These are phyloP conservation scores for Spodoptera littoralis DNA, from an alignment of 2,888 invertebrate species.

Conservation along the genomic window DNA sequence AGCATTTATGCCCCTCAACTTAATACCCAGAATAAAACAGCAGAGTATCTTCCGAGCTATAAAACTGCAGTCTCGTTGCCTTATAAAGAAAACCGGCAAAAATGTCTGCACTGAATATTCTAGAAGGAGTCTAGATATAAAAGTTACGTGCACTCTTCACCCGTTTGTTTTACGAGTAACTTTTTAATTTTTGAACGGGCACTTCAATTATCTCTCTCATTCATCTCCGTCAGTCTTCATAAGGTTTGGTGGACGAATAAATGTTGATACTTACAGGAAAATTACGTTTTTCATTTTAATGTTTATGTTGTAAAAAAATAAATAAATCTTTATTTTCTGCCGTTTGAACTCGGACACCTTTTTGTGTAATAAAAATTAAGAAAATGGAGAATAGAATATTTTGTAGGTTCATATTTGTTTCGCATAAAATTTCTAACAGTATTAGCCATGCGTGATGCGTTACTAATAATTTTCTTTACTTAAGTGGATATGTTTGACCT, in stretches of 20 bases:
- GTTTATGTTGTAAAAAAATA: constrained; percentile 49
- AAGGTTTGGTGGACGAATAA: constrained; percentile 64
- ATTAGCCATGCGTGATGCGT: constrained; percentile 33
- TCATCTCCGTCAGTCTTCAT: constrained; percentile 82
- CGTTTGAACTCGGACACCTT: constrained; percentile 5
- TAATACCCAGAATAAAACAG: constrained; percentile 15
- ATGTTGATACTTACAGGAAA: constrained; percentile 73
- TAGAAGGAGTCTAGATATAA: constrained; percentile 36
- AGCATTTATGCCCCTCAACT: background rate
- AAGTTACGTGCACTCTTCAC: constrained; percentile 40
- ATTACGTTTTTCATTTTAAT: constrained; percentile 65
- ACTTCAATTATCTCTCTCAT: constrained; percentile 80
- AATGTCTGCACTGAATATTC: constrained; percentile 37
- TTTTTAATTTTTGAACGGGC: constrained; percentile 74
- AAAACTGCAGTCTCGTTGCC: constrained; percentile 37
- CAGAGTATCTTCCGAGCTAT: constrained; percentile 10
- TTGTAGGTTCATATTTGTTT: background rate
- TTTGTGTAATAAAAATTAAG: background rate
- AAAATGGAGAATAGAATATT: background rate
- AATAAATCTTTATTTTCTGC: constrained; percentile 62
- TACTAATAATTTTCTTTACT: constrained; percentile 19
- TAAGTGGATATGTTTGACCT: constrained; percentile 35
- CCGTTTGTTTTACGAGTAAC: constrained; percentile 55
- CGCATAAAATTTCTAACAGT: background rate
- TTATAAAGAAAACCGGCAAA: constrained; percentile 29